Evolutionary conservation across 2,888 invertebrate genomes (phyloP), one percentile per base, ranked within the genome.

Genomic region (Pteria penguin): DNA sequence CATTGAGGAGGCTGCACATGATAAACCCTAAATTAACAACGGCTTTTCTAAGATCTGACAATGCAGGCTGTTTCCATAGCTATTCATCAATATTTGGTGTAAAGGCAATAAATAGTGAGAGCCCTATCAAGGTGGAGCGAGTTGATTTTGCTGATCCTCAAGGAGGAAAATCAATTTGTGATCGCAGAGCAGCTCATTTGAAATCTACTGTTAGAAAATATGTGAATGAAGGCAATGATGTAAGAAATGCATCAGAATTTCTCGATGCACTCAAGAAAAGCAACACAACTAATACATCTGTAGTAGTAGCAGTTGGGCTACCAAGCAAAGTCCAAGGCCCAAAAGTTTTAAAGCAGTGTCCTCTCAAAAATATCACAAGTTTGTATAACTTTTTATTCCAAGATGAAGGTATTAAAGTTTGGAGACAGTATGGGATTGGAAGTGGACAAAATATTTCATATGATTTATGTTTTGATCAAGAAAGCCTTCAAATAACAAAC

Each of bases 161-260:
- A 55, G 75, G 66, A 4, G 75, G 71, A 18, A 71, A 75, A 27
- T 75, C 61, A 14, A 66, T 71, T 36, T 66, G 75, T 66, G 75
- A 75, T 29, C 54, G 75, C 14, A 66, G 63, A 66, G 71, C 75
- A 29, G 70, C 71, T 31, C 75, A 75, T 60, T 66, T 66, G 8
- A 75, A 75, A 54, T 36, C 31, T 4, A 24, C 22, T 22, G 52
- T 69, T 18, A 63, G 63, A 65, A 60, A 54, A 31, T 71, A 60
- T 52, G 71, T 71, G 11, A 71, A 75, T 66, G 75, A 75, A 66
- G 75, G 75, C 8, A 62, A 75, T 22, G 52, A 71, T 71, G 75
- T 75, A 8, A 3, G 24, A n/a, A 75, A 36, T 24, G 75, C 75
- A 26, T 18, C 31, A 14, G 61, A 75, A 14, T 71, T 75, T 29